Evolutionary conservation across 2,113 vertebrate genomes (phyloP), one percentile per base, ranked within the genome.

Genomic region (Elgaria multicarinata): DNA sequence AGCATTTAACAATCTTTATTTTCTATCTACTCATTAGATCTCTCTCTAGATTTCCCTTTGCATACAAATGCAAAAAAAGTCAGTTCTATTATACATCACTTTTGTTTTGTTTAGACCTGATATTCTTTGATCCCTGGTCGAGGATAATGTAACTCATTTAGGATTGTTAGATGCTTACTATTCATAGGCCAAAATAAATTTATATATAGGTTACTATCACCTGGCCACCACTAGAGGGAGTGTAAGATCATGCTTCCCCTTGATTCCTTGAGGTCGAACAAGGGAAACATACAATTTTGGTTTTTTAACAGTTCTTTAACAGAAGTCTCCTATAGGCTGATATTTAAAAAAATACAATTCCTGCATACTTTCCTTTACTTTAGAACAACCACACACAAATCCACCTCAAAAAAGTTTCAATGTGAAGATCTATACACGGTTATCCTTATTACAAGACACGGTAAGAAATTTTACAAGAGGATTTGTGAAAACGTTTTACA

Each of bases 21-120:
- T 92, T 91, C 88, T 93, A 93, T 79, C 81, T 89, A 93, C 82
- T 88, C 84, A 72, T 91, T 90, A 91, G 83, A 31, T 3, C 81
- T 18, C 83, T 75, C 85, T 89, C 39, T 92, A 88, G 39, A 83
- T 1, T 62, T 39, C 6, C 31, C 33, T 86, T 89, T 88, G 85
- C 69, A 18, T 8, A 42, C 72, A 80, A 90, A 46, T 78, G 83
- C 28, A 6, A 86, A 66, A 87, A 83, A 85, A 86, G 90, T 82
- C 67, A 86, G 8, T 64, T 26, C 1, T 58, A 78, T 42, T 66
- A 36, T 0, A n/a, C 26, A 50, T 28, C 1, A 10, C 3, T 62
- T 79, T 62, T 12, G 20, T 69, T 77, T 64, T 64, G 58, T 62
- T 82, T 8, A 67, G 69, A n/a, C 78, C 3, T 83, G 85, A 36